Base-by-base conservation (phyloP, 2,888 invertebrate species). In the Melinaea marsaeus region DNA sequence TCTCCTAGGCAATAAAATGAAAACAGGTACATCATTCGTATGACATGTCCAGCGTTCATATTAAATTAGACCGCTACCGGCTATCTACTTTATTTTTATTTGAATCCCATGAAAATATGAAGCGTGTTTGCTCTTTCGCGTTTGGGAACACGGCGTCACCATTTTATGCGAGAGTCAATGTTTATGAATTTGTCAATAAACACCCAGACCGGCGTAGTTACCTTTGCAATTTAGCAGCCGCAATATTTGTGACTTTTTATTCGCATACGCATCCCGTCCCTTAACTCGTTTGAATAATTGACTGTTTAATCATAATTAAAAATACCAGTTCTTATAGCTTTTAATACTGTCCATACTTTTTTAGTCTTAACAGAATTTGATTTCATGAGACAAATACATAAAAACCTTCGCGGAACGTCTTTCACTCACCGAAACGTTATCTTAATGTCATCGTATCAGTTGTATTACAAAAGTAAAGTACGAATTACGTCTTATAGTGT, bases 161-260 rank as follows among this genome's bases (percentile, higher is more conserved):
- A 76, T 83, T 87, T 85, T 84, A 82, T 85, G 80, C 80, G 81
- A 76, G 80, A 84, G 85, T 86, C 88, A 86, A 88, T 88, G 86
- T 88, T 88, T 89, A 87, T 88, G 86, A 87, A 88, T 88, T 89
- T 85, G 84, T 84, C 87, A 87, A 87, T 88, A 88, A 86, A 88
- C 85, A 81, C 81, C 71, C 74, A 76, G 74, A 74, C 76, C 71
- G 71, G 67, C 71, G 74, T 74, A 78, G 82, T 82, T 82, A 82
- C 84, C 81, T 83, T 79, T 75, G 77, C 80, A 82, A 85, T 86
- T 83, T 78, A 74, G 74, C 69, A 72, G 72, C 70, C 71, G 69
- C 77, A 73, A 79, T 79, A 82, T 77, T 81, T 79, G 73, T 76
- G 74, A 69, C 67, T 61, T 67, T 63, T 54, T 64, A 57, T 73